These are phyloP conservation scores for Danaus chrysippus DNA, from an alignment of 2,888 invertebrate species.

Conservation along the genomic window DNA sequence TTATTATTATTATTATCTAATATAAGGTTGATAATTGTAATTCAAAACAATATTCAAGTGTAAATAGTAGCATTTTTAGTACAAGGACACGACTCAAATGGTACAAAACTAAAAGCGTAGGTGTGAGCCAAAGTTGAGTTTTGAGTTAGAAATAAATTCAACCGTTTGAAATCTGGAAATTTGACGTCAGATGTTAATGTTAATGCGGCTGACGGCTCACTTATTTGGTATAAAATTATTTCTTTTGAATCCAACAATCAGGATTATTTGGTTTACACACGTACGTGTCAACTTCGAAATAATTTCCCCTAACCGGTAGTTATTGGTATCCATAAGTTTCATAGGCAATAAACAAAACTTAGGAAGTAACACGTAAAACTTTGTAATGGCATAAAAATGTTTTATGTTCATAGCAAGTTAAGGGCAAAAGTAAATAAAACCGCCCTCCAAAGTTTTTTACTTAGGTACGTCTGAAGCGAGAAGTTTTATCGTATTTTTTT, in stretches of 20 bases:
- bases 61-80: too few species aligned
- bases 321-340: conserved; percentile 16
- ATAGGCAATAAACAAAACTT: conserved; percentile 21
- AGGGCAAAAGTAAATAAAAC: conserved; percentile 12
- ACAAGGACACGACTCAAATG: background rate
- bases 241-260: background rate
- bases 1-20: too few species aligned
- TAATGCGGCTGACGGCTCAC: background rate
- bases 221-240: background rate
- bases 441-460: conserved; percentile 6
- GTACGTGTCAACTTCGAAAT: conserved; percentile 14
- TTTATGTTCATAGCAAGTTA: conserved; percentile 16
- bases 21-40: too few species aligned
- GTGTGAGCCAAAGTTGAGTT: background rate
- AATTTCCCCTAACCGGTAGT: conserved; percentile 15
- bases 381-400: conserved; percentile 23
- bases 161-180: background rate
- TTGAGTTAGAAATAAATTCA: conserved; percentile 3
- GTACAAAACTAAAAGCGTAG: background rate
- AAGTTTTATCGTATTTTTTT: background rate
- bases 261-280: conserved; percentile 17
- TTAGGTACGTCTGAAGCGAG: conserved; percentile 1
- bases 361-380: conserved; percentile 18
- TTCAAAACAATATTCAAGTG: too few species aligned
- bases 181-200: background rate